These are phyloP conservation scores for Gulo gulo DNA, from an alignment of 2,113 vertebrate genomes.

Conservation along the genomic window DNA sequence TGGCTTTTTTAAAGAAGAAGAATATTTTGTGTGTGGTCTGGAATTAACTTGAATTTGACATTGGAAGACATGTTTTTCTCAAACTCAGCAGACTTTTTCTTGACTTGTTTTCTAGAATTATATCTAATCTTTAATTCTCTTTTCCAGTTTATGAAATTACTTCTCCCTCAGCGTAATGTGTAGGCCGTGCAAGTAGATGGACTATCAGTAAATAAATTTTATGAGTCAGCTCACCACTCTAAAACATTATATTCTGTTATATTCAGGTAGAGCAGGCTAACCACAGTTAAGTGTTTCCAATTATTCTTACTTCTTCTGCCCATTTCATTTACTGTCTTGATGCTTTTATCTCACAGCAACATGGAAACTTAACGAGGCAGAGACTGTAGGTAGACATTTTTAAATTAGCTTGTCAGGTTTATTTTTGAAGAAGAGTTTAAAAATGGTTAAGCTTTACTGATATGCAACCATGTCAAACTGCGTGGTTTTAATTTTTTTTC, in stretches of 20 bases:
- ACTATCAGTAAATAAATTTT: background rate
- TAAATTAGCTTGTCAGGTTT: background rate
- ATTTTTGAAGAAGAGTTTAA: slow-evolving; percentile 15
- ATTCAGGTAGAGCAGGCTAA: background rate
- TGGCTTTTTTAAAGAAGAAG: background rate
- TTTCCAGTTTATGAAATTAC: slow-evolving; percentile 13
- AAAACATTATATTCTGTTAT: background rate
- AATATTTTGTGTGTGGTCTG: background rate
- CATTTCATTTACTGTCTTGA: slow-evolving; percentile 34
- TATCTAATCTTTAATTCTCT: slow-evolving; percentile 16
- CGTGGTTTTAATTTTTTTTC: background rate
- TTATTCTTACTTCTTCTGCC: slow-evolving; percentile 1
- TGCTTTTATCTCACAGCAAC: slow-evolving; percentile 24
- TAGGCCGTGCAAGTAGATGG: background rate
- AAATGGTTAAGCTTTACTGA: background rate
- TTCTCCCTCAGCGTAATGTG: background rate
- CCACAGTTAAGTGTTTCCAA: background rate
- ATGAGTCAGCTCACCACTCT: background rate
- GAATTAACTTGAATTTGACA: background rate
- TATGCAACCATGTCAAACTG: background rate
- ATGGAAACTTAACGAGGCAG: slow-evolving; percentile 50
- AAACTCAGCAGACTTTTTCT: background rate
- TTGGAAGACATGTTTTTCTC: background rate
- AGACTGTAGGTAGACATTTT: background rate
- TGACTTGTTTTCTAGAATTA: slow-evolving; percentile 5